phyloP scores from a whole-genome alignment of 1,140 invertebrate species.

The Hyphantria cunea region DNA sequence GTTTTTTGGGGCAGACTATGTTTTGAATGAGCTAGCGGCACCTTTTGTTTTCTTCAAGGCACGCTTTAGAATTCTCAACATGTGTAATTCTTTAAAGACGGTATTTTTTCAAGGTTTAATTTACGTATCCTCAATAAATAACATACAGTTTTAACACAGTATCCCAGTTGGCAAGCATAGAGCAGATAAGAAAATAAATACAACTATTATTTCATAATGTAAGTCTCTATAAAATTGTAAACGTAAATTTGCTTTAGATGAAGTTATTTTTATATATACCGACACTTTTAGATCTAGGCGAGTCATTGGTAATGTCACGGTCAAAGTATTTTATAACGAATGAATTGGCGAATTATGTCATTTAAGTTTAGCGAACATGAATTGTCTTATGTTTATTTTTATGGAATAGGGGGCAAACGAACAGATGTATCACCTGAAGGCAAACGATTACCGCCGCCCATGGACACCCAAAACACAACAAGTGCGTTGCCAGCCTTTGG shows the following conservation, averaged over 20 bases:
- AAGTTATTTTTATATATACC: no score
- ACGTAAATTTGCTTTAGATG: no score
- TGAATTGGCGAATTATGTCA: constrained; percentile 4
- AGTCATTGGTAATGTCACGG: constrained; percentile 31
- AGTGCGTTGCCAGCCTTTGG: no score
- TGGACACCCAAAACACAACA: no score
- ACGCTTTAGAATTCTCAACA: no score
- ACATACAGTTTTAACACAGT: constrained; percentile 3
- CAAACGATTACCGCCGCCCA: no score
- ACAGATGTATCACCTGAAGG: no score
- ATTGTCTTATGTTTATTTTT: no score
- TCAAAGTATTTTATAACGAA: constrained; percentile 17
- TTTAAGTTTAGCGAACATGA: background rate
- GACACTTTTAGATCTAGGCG: background rate
- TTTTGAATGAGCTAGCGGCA: constrained; percentile 28
- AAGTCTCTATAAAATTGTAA: background rate
- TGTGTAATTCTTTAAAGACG: no score
- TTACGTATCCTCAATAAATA: constrained; percentile 1
- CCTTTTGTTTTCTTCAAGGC: no score
- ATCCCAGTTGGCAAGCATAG: constrained; percentile 6
- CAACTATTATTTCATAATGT: background rate
- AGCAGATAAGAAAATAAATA: background rate
- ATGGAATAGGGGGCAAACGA: no score
- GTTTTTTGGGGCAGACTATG: constrained; percentile 17
- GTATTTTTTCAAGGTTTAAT: no score